Evolutionary conservation across 1,140 invertebrate genomes (phyloP).

Genomic region (Druon quercuslanigerum): DNA sequence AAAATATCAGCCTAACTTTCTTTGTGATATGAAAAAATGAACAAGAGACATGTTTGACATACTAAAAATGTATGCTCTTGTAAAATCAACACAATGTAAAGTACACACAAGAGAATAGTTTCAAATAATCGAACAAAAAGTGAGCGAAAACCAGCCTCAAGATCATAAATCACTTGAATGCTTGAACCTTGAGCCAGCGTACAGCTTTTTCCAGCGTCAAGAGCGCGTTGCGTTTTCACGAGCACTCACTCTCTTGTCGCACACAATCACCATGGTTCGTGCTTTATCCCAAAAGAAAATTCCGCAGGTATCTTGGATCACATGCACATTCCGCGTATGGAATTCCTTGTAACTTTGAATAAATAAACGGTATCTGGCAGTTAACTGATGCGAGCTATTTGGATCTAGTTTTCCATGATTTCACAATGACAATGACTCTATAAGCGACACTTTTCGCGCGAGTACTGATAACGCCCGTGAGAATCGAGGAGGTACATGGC

Average conservation of each 20-base stretch:
- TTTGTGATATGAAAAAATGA: too few relatives aligned
- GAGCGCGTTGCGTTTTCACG: conserved; percentile 17
- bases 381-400: not conserved
- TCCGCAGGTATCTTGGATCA: not conserved
- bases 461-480: not conserved
- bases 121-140: conserved; percentile 10
- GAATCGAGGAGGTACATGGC: conserved; percentile 12
- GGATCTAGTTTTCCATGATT: not conserved
- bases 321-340: not conserved
- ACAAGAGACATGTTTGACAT: too few relatives aligned
- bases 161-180: conserved; percentile 23
- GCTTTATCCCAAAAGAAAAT: not conserved
- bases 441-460: not conserved
- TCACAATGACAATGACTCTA: not conserved
- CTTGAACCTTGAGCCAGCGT: conserved; percentile 21
- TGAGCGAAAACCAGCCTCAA: not conserved
- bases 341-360: not conserved
- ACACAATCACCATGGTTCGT: conserved; percentile 28
- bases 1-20: not conserved
- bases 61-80: not conserved
- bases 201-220: conserved; percentile 22
- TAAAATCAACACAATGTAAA: not conserved
- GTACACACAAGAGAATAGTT: not conserved
- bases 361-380: not conserved
- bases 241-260: conserved; percentile 22